phyloP scores from a whole-genome alignment of 2,888 invertebrate species.

The Orthosia incerta region DNA sequence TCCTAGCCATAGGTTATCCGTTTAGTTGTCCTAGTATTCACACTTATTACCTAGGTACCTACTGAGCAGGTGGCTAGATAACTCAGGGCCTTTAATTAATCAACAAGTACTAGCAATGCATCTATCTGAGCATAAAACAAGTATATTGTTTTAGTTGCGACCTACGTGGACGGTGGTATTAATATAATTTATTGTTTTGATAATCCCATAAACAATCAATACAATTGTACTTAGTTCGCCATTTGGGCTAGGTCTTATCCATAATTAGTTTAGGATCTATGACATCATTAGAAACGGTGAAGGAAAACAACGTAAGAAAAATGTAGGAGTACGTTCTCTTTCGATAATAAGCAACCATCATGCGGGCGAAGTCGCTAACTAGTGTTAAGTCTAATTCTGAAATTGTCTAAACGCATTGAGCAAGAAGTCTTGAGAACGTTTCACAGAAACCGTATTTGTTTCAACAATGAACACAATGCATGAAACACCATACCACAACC shows the following conservation, averaged over 20 bases:
- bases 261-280: too few relatives aligned
- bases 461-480: too few relatives aligned
- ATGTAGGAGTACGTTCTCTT: too few relatives aligned
- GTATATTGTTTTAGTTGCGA: conserved; percentile 13
- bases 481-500: too few relatives aligned
- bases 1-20: conserved; percentile 20
- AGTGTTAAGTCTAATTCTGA: too few relatives aligned
- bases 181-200: conserved; percentile 1
- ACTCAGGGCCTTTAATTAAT: conserved; percentile 43
- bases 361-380: too few relatives aligned
- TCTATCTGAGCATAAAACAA: conserved; percentile 38
- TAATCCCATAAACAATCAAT: conserved; percentile 18
- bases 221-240: not conserved
- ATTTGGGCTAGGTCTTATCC: not conserved
- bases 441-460: too few relatives aligned
- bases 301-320: too few relatives aligned
- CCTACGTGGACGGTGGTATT: conserved; percentile 2
- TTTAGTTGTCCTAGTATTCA: conserved; percentile 43
- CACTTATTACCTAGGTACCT: conserved; percentile 17
- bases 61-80: conserved; percentile 19
- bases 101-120: conserved; percentile 8
- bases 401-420: too few relatives aligned
- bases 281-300: too few relatives aligned
- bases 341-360: too few relatives aligned
- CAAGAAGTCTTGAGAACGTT: too few relatives aligned